Percentiles rank a stretch among this genome's conserved stretches.
Conservation (phyloP, 2,113 vertebrate species). For the Pedetes capensis region DNA sequence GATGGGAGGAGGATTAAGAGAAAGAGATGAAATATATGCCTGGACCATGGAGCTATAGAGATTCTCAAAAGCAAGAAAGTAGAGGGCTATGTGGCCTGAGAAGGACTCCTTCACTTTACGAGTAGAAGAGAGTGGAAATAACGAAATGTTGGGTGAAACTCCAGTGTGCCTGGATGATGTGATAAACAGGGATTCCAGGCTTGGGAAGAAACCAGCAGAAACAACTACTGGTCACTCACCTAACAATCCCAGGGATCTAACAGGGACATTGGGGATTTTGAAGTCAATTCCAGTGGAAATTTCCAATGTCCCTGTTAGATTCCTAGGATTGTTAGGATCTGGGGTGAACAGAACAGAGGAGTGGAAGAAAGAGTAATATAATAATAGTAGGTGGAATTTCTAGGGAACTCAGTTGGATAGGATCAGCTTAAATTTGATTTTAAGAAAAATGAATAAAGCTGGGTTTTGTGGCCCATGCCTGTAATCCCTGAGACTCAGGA, state of each 20-base stretch:
- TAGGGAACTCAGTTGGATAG: neutral
- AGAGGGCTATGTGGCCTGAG: neutral
- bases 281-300: neutral
- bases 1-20: neutral
- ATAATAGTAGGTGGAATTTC: neutral
- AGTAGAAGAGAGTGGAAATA: neutral
- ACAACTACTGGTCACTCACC: neutral
- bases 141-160: fast-evolving
- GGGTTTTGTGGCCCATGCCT: no score
- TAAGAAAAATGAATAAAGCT: neutral
- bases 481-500: no score
- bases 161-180: fast-evolving
- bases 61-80: neutral
- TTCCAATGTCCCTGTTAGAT: neutral
- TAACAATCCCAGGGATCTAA: no score
- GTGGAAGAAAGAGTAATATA: neutral
- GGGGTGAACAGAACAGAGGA: neutral
- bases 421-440: neutral
- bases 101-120: neutral
- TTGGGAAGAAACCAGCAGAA: neutral
- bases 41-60: neutral
- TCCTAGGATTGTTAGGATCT: neutral
- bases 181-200: neutral
- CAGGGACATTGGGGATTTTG: no score
- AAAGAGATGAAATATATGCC: neutral